phyloP scores from a whole-genome alignment of 2,888 invertebrate genomes.

The Apotomis capreana region DNA sequence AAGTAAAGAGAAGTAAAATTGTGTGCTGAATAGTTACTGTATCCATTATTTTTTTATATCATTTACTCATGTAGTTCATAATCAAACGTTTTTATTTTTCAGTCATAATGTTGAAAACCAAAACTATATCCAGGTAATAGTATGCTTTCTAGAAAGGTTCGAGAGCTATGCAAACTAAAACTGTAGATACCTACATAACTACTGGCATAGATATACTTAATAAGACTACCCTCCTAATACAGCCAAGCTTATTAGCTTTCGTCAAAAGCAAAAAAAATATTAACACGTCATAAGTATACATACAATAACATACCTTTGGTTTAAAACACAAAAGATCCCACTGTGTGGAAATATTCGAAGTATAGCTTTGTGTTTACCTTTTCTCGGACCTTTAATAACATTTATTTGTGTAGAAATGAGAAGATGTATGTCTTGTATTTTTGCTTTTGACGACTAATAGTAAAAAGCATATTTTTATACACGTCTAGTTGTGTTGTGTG shows the following conservation, averaged over 20 bases:
- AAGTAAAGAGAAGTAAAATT: too few relatives aligned
- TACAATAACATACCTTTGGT: too few relatives aligned
- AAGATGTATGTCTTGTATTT: not conserved
- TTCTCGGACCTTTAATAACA: too few relatives aligned
- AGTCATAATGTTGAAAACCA: conserved; percentile 11
- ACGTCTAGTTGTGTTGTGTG: conserved; percentile 35
- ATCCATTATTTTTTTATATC: too few relatives aligned
- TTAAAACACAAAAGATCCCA: too few relatives aligned
- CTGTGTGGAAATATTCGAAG: too few relatives aligned
- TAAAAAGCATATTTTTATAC: conserved; percentile 17
- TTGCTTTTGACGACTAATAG: conserved; percentile 2
- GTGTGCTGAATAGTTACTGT: too few relatives aligned
- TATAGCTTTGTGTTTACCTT: too few relatives aligned
- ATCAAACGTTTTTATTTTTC: not conserved
- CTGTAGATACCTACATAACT: not conserved
- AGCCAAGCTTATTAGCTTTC: not conserved
- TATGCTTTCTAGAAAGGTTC: not conserved
- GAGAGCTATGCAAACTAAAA: not conserved
- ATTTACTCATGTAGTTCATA: too few relatives aligned
- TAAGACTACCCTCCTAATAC: not conserved
- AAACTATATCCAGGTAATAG: conserved; percentile 4
- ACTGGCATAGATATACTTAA: too few relatives aligned
- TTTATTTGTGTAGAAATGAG: not conserved
- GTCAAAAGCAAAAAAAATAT: not conserved
- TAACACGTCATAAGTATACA: not conserved